A percentile compares a stretch with the other conserved stretches of the same genome.
Conservation (phyloP, 23 tunicate species). For the Botrylloides violaceus region DNA sequence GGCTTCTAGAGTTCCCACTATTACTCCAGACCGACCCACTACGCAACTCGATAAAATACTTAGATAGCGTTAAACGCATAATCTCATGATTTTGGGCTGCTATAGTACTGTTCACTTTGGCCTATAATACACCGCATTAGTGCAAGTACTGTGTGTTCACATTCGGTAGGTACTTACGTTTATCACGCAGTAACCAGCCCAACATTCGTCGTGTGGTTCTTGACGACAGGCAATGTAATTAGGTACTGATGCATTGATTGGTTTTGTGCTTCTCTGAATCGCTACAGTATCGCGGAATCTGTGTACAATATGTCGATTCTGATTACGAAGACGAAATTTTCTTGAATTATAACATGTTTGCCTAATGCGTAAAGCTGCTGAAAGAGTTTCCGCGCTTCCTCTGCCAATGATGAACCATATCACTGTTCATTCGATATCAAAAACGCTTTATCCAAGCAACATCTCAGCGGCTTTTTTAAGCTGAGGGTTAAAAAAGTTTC, state of each 20-base stretch:
- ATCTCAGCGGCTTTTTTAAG: not conserved
- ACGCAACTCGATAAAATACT: too few species aligned
- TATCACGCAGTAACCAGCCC: conserved; percentile 7
- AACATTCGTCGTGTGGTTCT: conserved; percentile 15
- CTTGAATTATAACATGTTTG: too few species aligned
- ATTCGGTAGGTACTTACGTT: not conserved
- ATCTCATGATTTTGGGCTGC: too few species aligned
- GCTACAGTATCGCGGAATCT: conserved; percentile 25
- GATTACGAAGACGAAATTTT: not conserved
- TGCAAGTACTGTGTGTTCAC: too few species aligned
- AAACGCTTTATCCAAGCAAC: too few species aligned
- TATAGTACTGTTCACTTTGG: too few species aligned
- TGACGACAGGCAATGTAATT: conserved; percentile 13
- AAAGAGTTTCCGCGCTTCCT: too few species aligned
- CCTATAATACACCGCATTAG: too few species aligned
- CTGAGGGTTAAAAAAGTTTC: not conserved
- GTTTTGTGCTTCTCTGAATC: not conserved
- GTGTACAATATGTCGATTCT: not conserved
- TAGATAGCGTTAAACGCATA: too few species aligned
- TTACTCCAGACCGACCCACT: too few species aligned
- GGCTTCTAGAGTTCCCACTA: too few species aligned
- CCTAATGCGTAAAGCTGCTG: too few species aligned
- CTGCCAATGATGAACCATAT: not conserved
- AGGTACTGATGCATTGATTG: conserved; percentile 17
- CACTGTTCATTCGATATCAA: not conserved